Evolutionary conservation across 2,888 invertebrate genomes (phyloP), one percentile per base, ranked within the genome.

Genomic region (Cephus rjabovi): DNA sequence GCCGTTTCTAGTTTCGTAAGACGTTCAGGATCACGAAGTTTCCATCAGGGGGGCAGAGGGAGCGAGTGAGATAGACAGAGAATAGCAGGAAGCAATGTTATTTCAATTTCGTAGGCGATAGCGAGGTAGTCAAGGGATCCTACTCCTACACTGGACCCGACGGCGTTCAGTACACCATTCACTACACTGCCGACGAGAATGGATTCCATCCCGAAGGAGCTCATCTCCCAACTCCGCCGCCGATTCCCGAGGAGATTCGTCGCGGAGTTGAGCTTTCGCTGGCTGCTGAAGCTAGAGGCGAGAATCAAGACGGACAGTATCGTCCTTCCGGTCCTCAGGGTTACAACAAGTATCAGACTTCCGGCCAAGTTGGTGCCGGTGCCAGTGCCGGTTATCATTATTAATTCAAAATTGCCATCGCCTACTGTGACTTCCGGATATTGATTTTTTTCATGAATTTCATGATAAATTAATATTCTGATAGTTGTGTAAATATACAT

Each of bases 141-240:
- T 78, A 78, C 31, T 78, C 78, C 11, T 78, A 78, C 76, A 78
- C 78, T 34, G 78, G 78, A 73, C 78, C 78, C 34, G 78, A 78
- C 11, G 78, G 78, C 31, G 78, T 76, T 11, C 23, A 30, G 15
- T 78, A 78, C 76, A 78, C 78, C 37, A 35, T 78, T 34, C 76
- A 56, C 31, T 78, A 78, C 68, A 78, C 78, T 31, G 78, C 78
- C n/a, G 78, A 75, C 31, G 75, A 75, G 23, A 40, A 78, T 33
- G 78, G 78, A n/a, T 78, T 78, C 78, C 76, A 78, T n/a, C 71
- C 78, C 68, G 76, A 78, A 73, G 78, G 78, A 35, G 78, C 78
- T 70, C 78, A 78, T 68, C 76, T 78, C 56, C 78, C 78, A 35
- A 78, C 78, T 15, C 78, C 78, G 11, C 78, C 78, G 3, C 78